Evolutionary conservation across 37 sponge, comb jelly and placozoan species (phyloP).

Genomic region (Spongilla lacustris): DNA sequence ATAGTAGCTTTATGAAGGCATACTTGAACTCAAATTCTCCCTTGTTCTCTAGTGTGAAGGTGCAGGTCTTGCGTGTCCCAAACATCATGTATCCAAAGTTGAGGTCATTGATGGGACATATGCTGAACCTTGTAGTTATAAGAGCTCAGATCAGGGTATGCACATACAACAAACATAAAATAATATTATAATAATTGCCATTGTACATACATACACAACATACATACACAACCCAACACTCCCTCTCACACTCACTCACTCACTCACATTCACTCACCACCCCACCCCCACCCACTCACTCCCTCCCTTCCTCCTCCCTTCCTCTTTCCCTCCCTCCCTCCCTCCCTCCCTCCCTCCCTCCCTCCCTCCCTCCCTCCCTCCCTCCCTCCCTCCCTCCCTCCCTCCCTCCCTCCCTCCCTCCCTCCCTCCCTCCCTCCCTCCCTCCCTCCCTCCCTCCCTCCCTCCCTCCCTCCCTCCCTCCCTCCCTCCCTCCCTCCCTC

Average conservation of each 20-base stretch:
- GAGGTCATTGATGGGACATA: constrained; percentile 86
- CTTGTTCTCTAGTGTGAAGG: constrained; percentile 88
- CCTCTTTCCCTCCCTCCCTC: no score
- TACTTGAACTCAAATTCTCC: constrained; percentile 99
- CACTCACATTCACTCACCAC: not conserved
- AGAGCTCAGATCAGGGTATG: not conserved
- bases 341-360: no score
- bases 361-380: no score
- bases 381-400: no score
- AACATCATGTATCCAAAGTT: constrained; percentile 93
- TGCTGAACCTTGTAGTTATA: constrained; percentile 45
- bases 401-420: no score
- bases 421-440: no score
- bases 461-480: no score
- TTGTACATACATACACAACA: not conserved
- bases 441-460: no score
- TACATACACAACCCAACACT: constrained; percentile 18
- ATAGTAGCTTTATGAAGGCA: constrained; percentile 73
- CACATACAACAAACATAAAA: not conserved
- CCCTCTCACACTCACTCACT: not conserved
- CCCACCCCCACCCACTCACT: no score
- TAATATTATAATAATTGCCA: no score
- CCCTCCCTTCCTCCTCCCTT: not conserved
- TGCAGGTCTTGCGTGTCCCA: constrained; percentile 51
- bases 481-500: no score